Percentiles rank a stretch among this genome's conserved stretches.
Conservation (phyloP, 2,113 vertebrate genomes). For the Sorex fumeus region DNA sequence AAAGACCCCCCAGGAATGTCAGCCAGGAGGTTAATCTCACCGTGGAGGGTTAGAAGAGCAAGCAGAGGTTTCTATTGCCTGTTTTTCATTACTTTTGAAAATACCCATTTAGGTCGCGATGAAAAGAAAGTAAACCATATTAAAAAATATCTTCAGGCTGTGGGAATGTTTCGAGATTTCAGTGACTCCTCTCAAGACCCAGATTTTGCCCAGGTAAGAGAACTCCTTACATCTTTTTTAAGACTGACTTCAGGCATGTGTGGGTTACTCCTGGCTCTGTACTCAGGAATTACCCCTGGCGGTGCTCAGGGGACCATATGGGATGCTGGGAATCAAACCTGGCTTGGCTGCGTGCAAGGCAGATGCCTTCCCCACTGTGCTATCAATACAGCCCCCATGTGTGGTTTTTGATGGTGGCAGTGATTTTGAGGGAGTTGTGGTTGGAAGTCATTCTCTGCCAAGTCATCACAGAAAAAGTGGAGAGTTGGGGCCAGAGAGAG, state of each 20-base stretch:
- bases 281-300: too few relatives aligned
- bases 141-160: constrained; percentile 93
- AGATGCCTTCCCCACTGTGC: too few relatives aligned
- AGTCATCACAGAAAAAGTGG: background rate
- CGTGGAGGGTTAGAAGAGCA: too few relatives aligned
- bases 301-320: too few relatives aligned
- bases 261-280: too few relatives aligned
- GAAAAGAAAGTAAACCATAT: constrained; percentile 91
- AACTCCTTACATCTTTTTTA: background rate
- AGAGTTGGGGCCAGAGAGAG: too few relatives aligned
- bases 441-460: constrained; percentile 38
- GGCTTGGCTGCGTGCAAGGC: too few relatives aligned
- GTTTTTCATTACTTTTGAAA: constrained; percentile 2
- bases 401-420: background rate
- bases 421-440: background rate
- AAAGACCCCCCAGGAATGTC: too few relatives aligned
- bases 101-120: constrained; percentile 91
- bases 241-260: background rate
- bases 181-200: constrained; percentile 93
- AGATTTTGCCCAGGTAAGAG: constrained; percentile 94
- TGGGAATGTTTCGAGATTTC: constrained; percentile 96
- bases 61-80: too few relatives aligned
- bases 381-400: too few relatives aligned
- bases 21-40: too few relatives aligned
- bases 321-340: too few relatives aligned